Evolutionary conservation across 2,888 invertebrate species (phyloP), one percentile per base, ranked within the genome.

Genomic region (Pyrocoelia pectoralis): DNA sequence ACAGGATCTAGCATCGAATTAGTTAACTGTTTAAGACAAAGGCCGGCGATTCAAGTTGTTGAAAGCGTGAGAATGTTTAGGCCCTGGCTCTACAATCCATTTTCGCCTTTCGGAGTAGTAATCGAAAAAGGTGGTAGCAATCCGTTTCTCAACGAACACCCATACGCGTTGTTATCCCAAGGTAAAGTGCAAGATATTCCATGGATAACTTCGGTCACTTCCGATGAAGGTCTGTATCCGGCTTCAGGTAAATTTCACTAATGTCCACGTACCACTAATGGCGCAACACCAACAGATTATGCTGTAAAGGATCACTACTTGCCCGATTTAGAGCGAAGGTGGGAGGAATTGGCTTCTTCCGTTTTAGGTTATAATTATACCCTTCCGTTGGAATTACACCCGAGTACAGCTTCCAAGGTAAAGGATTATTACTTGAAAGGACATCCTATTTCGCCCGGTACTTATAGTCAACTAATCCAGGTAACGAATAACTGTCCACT

Each of bases 191-290:
- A 85, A 6, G 84, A 87, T 60, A 71, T 88, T 1, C 92, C 92
- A 0, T 88, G 90, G 83, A 83, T 91, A 56, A 83, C 86, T 0
- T 86, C 87, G 2, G 84, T 88, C 14, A 86, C 88, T 0, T 85
- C 86, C 4, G 87, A 90, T 57, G 92, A 92, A 76, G 91, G 91
- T 54, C 81, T 89, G 12, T 89, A 88, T 71, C 89, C 90, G 14
- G 88, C 86, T 46, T 86, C 87, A 73, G 84, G 89, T 89, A 49
- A 10, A 5, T 8, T 24, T 24, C 12, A 2, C 9, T 17, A 6
- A 24, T 49, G n/a, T n/a, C n/a, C 33, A 2, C 2, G 2, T 33
- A 33, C 9, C 33, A 2, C 9, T n/a, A n/a, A n/a, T n/a, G n/a
- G n/a, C n/a, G n/a, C n/a, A n/a, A n/a, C n/a, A n/a, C n/a, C n/a